These are phyloP conservation scores for Notodonta dromedarius DNA, from an alignment of 2,888 invertebrate species.

Conservation along the genomic window DNA sequence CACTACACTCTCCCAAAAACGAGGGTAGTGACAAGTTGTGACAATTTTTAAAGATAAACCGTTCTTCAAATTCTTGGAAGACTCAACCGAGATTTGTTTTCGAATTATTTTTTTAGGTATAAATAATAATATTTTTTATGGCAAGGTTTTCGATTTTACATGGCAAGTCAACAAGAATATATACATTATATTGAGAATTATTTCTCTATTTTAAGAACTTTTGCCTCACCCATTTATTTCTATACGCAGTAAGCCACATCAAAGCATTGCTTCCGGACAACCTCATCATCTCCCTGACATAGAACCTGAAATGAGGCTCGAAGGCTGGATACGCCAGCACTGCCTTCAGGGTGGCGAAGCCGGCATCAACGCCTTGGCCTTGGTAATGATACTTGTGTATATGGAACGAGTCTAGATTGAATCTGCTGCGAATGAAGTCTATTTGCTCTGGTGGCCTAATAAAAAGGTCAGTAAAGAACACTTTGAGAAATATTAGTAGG, in stretches of 20 bases:
- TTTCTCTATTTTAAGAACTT: no score
- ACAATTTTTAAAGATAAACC: no score
- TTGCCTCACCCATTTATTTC: conserved; percentile 67
- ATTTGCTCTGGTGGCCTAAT: conserved; percentile 64
- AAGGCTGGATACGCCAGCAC: conserved; percentile 84
- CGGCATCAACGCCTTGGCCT: conserved; percentile 45
- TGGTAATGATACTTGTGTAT: conserved; percentile 62
- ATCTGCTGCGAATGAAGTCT: conserved; percentile 61
- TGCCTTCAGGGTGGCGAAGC: conserved; percentile 56
- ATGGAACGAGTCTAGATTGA: conserved; percentile 59
- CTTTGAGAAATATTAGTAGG: no score
- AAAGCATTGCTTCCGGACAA: conserved; percentile 70
- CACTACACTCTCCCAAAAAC: no score
- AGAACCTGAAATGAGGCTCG: conserved; percentile 80
- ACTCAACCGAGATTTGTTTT: no score
- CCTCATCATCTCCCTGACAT: conserved; percentile 86
- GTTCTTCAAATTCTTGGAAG: no score
- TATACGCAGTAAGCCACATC: conserved; percentile 70
- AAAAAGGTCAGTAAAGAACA: not conserved
- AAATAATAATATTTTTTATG: no score
- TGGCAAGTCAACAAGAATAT: no score
- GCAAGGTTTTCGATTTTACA: no score
- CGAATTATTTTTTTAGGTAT: no score
- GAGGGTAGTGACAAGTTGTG: no score
- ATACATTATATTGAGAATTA: no score